These are phyloP conservation scores for Intellagama lesueurii DNA, from an alignment of 2,797 vertebrate genomes.

Conservation along the genomic window DNA sequence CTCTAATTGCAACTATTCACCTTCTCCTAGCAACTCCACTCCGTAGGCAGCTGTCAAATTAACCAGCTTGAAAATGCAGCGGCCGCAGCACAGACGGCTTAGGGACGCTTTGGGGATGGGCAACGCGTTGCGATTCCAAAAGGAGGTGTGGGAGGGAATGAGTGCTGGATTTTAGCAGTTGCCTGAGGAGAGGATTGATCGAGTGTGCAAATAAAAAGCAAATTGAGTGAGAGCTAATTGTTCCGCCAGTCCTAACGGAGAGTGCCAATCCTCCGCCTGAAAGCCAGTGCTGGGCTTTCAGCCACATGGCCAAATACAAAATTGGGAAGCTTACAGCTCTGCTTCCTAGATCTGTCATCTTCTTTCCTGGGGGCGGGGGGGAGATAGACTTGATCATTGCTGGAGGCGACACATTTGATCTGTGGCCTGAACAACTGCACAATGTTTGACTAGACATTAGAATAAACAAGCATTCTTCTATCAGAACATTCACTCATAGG, in stretches of 20 bases:
- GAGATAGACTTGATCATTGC: not conserved
- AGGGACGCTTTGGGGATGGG: conserved; percentile 56
- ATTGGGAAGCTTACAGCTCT: conserved; percentile 50
- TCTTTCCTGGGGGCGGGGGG: not conserved
- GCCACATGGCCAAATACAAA: conserved; percentile 17
- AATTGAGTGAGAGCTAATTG: conserved; percentile 59
- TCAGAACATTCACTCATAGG: not conserved
- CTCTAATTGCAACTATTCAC: conserved; percentile 78
- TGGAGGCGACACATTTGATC: not conserved
- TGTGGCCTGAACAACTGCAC: not conserved
- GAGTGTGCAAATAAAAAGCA: conserved; percentile 52
- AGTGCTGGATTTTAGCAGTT: conserved; percentile 31
- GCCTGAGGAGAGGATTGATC: conserved; percentile 48
- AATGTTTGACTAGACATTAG: conserved; percentile 10
- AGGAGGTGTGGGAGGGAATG: not conserved
- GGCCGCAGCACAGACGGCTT: conserved; percentile 73
- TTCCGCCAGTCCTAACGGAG: conserved; percentile 57
- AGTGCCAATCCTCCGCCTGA: conserved; percentile 59
- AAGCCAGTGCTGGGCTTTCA: conserved; percentile 43
- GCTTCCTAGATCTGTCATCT: not conserved
- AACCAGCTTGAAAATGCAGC: conserved; percentile 70
- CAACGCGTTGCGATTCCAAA: conserved; percentile 44
- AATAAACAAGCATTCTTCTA: conserved; percentile 22
- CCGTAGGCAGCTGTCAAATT: conserved; percentile 79
- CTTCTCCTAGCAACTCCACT: conserved; percentile 83